Evolutionary conservation across 2,797 vertebrate genomes (phyloP), one percentile per base, ranked within the genome.

Genomic region (Lacerta viridis): DNA sequence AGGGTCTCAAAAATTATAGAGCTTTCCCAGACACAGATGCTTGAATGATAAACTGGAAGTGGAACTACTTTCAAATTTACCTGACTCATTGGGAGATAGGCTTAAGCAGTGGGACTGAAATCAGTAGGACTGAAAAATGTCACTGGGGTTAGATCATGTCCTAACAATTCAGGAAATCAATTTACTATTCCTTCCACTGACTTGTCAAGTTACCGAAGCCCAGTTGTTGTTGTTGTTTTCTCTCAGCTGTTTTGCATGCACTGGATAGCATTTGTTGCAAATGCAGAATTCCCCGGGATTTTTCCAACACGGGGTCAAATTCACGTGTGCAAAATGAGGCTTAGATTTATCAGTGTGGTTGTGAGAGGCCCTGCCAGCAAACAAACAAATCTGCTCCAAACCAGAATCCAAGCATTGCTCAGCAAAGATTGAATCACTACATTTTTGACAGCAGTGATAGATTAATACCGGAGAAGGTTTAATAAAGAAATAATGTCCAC

Each of bases 361-460:
- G 4, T 20, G 61, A 23, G 20, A 18, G 20, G 17, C 20, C 7
- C 1, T 64, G 61, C 18, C 20, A 23, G 61, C 7, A 55, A 55
- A 20, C 20, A 64, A 18, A 23, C 20, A 64, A 18, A 0, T 18
- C 61, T 18, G 61, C 5, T 64, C 20, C 0, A 6, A 64, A 36
- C 25, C 25, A 9, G 64, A 78, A 55, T 72, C 46, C 27, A 43
- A 11, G 23, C 25, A 25, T 46, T 61, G 75, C 46, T 29, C 76
- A 74, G 75, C 13, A 93, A 92, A 82, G 85, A 68, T 82, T 89
- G 59, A 4, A 7, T 86, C 75, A 61, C 86, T 93, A 20, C 29
- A 23, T 66, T 55, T 96, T 94, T 91, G 93, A 87, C 92, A 91
- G 90, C 75, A 93, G 89, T 92, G 88, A 83, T 85, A 83, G 89